Conservation (phyloP, 1,140 invertebrate genomes). For the Neuroterus valhalla region DNA sequence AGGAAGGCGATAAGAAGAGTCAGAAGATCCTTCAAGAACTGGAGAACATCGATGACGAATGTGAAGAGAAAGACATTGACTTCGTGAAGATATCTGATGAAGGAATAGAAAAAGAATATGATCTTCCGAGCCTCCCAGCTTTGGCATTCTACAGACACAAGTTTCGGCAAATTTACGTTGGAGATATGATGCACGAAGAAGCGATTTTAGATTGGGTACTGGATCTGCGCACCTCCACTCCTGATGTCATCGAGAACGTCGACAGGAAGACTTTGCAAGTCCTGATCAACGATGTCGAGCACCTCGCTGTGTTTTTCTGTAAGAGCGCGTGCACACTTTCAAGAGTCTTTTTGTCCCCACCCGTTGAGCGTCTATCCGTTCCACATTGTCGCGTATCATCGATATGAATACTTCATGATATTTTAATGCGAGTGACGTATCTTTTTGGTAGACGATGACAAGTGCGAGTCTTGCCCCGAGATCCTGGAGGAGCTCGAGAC, state of each 20-base stretch:
- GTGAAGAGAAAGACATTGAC: slow-evolving; percentile 93
- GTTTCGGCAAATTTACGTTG: slow-evolving; percentile 90
- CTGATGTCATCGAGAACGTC: slow-evolving; percentile 94
- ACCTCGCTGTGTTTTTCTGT: slow-evolving; percentile 95
- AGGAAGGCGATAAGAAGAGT: slow-evolving; percentile 92
- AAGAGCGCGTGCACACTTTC: slow-evolving; percentile 69
- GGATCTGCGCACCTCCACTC: slow-evolving; percentile 86
- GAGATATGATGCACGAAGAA: slow-evolving; percentile 94
- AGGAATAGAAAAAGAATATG: slow-evolving; percentile 91
- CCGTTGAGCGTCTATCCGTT: not conserved
- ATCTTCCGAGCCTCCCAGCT: slow-evolving; percentile 87
- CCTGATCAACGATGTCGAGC: slow-evolving; percentile 91
- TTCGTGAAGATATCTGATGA: slow-evolving; percentile 96
- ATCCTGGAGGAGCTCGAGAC: slow-evolving; percentile 93
- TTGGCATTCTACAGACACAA: slow-evolving; percentile 93
- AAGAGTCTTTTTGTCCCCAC: slow-evolving; percentile 40
- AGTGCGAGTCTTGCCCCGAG: slow-evolving; percentile 86
- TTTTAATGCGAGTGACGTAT: slow-evolving; percentile 31
- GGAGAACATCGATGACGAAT: slow-evolving; percentile 96
- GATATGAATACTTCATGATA: not conserved
- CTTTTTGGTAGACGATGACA: slow-evolving; percentile 83
- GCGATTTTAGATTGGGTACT: slow-evolving; percentile 93
- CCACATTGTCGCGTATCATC: not conserved
- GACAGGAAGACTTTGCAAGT: slow-evolving; percentile 92
- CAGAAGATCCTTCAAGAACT: slow-evolving; percentile 92